Evolutionary conservation across 2,113 vertebrate species (phyloP).

Genomic region (Eublepharis macularius): DNA sequence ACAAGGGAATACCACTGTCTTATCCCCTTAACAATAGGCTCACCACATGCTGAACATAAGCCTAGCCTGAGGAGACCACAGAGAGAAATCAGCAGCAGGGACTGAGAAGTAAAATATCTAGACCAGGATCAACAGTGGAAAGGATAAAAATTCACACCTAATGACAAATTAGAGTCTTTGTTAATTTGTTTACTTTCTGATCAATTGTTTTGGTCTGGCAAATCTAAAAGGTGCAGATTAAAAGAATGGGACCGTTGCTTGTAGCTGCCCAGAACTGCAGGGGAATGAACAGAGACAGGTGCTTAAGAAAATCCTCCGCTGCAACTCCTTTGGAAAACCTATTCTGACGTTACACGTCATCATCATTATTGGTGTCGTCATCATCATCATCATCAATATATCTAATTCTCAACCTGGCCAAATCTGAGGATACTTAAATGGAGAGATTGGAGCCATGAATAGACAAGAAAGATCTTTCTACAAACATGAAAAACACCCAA

Average conservation of each 20-base stretch:
- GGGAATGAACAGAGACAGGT: not conserved
- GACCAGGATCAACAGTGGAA: not conserved
- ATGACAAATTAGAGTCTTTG: not conserved
- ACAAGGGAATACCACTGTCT: conserved; percentile 26
- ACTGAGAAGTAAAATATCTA: not conserved
- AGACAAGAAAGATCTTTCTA: too few relatives aligned
- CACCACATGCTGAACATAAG: conserved; percentile 12
- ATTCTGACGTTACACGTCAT: not conserved
- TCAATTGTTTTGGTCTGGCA: not conserved
- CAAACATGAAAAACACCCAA: too few relatives aligned
- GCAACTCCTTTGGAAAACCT: fast-evolving
- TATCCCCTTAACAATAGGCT: not conserved
- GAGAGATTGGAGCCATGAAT: too few relatives aligned
- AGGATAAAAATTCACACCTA: not conserved
- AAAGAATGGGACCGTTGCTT: not conserved
- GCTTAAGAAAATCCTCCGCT: not conserved
- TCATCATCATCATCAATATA: too few relatives aligned
- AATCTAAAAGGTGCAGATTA: not conserved
- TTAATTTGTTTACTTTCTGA: not conserved
- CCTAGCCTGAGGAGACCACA: not conserved
- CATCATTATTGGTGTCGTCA: too few relatives aligned
- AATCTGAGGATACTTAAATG: too few relatives aligned
- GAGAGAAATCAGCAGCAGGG: not conserved
- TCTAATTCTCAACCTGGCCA: too few relatives aligned
- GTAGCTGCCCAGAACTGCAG: not conserved